Conservation (phyloP, 2,113 vertebrate genomes). For the Hippolais icterina region DNA sequence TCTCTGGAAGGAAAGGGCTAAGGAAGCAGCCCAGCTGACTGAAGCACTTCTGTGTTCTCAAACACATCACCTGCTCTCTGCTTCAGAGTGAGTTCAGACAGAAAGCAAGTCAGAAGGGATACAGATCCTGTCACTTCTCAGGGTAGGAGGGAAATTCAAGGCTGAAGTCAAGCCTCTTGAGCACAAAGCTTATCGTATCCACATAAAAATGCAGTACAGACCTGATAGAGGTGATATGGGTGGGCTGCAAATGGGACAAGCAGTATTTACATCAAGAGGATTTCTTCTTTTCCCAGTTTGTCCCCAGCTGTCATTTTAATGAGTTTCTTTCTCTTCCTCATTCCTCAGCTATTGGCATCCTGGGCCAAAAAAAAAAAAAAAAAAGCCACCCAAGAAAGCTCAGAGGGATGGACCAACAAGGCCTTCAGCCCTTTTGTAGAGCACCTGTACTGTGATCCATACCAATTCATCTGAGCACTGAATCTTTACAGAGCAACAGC, state of each 20-base stretch:
- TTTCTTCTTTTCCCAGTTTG: background rate
- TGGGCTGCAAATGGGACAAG: background rate
- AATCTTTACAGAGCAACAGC: background rate
- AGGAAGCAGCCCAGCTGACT: background rate
- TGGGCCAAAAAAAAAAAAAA: background rate
- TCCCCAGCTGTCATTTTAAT: background rate
- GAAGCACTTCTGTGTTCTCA: background rate
- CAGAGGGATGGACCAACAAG: background rate
- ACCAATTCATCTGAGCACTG: fast-evolving
- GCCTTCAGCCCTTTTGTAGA: background rate
- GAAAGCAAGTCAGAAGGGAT: background rate
- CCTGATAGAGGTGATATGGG: no score
- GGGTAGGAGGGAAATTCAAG: background rate
- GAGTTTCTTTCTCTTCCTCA: background rate
- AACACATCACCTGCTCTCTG: background rate
- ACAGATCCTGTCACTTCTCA: background rate
- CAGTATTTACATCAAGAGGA: background rate
- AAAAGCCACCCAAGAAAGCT: background rate
- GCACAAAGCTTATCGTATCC: background rate
- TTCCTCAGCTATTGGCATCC: background rate
- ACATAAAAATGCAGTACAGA: background rate
- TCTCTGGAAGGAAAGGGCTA: background rate
- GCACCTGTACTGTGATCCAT: background rate
- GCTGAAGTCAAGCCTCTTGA: background rate
- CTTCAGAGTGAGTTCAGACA: background rate